A percentile compares a stretch with the other conserved stretches of the same genome.
Conservation (phyloP, 2,888 invertebrate genomes). For the Tortricodes alternella region DNA sequence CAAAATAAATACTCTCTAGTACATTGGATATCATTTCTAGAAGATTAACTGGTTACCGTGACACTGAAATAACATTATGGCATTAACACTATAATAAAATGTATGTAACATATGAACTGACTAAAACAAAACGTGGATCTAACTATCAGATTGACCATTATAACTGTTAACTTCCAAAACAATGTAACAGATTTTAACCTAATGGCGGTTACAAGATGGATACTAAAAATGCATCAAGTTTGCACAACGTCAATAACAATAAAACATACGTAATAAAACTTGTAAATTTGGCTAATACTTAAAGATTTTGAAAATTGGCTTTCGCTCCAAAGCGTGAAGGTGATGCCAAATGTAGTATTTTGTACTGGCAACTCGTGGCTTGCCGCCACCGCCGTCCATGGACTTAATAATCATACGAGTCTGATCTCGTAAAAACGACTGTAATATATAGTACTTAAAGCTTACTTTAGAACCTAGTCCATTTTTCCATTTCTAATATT, state of each 20-base stretch:
- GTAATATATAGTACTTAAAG: no score
- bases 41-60: conserved; percentile 57
- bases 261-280: conserved; percentile 23
- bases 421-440: no score
- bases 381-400: no score
- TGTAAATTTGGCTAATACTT: not conserved
- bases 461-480: no score
- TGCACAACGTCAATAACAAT: conserved; percentile 30
- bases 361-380: conserved; percentile 42
- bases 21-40: conserved; percentile 60
- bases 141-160: conserved; percentile 17
- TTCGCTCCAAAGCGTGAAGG: not conserved
- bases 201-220: conserved; percentile 12
- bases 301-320: not conserved
- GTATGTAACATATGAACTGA: conserved; percentile 41
- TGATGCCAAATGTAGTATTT: conserved; percentile 27
- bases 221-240: conserved; percentile 24
- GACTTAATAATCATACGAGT: no score
- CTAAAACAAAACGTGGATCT: conserved; percentile 34
- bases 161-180: conserved; percentile 35
- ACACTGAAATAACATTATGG: conserved; percentile 67
- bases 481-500: no score
- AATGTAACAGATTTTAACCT: conserved; percentile 21
- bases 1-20: conserved; percentile 78
- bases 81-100: conserved; percentile 56